These are phyloP conservation scores for Zeus faber DNA, from an alignment of 2,113 vertebrate species.

Conservation along the genomic window DNA sequence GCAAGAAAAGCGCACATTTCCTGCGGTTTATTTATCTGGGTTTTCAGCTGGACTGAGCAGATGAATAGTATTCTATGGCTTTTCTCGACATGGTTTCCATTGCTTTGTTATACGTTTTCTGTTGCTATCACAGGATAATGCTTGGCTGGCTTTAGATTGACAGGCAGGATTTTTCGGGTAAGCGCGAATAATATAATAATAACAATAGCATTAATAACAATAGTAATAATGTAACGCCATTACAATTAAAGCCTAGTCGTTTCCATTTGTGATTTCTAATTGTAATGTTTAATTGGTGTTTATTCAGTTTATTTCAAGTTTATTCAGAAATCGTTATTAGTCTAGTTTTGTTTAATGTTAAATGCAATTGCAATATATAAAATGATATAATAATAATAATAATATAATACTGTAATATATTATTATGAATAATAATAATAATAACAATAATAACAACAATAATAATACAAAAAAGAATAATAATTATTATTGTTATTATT, in stretches of 20 bases:
- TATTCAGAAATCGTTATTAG: too few species aligned
- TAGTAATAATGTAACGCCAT: too few species aligned
- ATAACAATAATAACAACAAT: constrained; percentile 2
- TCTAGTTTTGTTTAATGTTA: too few species aligned
- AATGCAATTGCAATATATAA: too few species aligned
- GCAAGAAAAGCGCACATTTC: constrained; percentile 74
- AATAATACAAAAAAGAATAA: constrained; percentile 7
- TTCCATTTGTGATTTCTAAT: too few species aligned
- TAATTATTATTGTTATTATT: not conserved
- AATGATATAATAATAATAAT: constrained; percentile 1
- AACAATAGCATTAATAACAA: not conserved
- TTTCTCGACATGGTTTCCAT: constrained; percentile 64
- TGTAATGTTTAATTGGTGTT: too few species aligned
- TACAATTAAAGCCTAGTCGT: too few species aligned
- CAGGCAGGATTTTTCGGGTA: constrained; percentile 31
- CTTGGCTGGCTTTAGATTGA: constrained; percentile 53
- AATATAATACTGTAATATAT: not conserved
- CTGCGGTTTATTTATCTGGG: constrained; percentile 73
- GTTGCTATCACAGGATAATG: constrained; percentile 72
- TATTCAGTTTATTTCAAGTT: too few species aligned
- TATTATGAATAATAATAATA: constrained; percentile 8
- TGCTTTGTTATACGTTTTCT: constrained; percentile 69
- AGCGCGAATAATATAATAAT: not conserved
- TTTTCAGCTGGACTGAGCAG: constrained; percentile 72
- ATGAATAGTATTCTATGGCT: constrained; percentile 73